A percentile compares a stretch with the other conserved stretches of the same genome.
phyloP scores from a whole-genome alignment of 2,113 vertebrate genomes.

The Tetraodon nigroviridis region DNA sequence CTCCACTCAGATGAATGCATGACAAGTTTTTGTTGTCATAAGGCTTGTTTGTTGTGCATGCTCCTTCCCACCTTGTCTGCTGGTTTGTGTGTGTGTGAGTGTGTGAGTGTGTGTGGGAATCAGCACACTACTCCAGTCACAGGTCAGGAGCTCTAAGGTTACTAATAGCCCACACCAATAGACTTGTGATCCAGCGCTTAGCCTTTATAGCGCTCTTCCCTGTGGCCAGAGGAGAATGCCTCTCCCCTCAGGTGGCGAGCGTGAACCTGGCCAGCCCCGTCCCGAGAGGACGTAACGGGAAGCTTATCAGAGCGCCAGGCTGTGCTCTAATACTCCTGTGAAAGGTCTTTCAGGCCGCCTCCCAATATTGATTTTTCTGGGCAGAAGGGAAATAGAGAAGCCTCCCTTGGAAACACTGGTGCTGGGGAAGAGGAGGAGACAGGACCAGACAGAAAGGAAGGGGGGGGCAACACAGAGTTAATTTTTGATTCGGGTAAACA shows the following conservation, averaged over 20 bases:
- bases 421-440: conserved; percentile 28
- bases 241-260: conserved; percentile 67
- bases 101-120: conserved; percentile 73
- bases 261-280: conserved; percentile 65
- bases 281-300: conserved; percentile 76
- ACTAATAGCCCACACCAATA: conserved; percentile 77
- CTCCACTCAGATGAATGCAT: conserved; percentile 45
- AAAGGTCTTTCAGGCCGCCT: conserved; percentile 75
- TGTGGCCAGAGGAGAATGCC: conserved; percentile 70
- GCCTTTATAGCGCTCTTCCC: conserved; percentile 73
- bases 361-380: conserved; percentile 75
- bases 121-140: conserved; percentile 75
- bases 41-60: conserved; percentile 37
- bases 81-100: conserved; percentile 27
- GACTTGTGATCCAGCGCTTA: conserved; percentile 66
- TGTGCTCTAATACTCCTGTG: conserved; percentile 84
- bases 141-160: conserved; percentile 78
- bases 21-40: conserved; percentile 64
- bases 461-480: conserved; percentile 3
- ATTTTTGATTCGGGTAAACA: conserved; percentile 13
- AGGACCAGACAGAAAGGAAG: conserved; percentile 38
- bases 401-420: conserved; percentile 44
- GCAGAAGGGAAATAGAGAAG: conserved; percentile 68
- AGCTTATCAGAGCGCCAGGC: conserved; percentile 72
- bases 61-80: conserved; percentile 34